Evolutionary conservation across 2,797 vertebrate species (phyloP), one percentile per base, ranked within the genome.

Genomic region (Sebastes itinus): DNA sequence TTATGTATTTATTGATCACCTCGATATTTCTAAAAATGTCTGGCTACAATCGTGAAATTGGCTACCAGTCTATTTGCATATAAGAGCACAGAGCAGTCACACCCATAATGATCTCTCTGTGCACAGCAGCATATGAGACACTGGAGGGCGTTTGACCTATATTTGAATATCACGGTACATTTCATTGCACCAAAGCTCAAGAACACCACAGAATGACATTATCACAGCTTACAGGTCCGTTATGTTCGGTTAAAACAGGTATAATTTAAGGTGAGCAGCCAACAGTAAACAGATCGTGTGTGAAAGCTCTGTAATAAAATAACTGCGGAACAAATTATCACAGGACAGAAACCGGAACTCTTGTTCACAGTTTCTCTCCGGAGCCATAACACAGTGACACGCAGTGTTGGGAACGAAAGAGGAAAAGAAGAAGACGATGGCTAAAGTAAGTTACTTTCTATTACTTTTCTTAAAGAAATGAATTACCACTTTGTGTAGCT

Each of bases 321-420:
- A 5, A 11, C 9, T 3, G 27, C 69, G 65, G 69, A 86, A 86
- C 81, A 18, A 5, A 18, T 13, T 49, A 4, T 27, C 5, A 4
- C 30, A 4, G 58, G n/a, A n/a, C n/a, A n/a, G n/a, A n/a, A 69
- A 58, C 9, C 20, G 83, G 88, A 79, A 82, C 77, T 8, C 13
- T 42, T 3, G 12, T 2, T 23, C 10, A 7, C 30, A 13, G 87
- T 92, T 94, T 87, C 83, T 38, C 12, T 16, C 83, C 95, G 95
- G 94, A 94, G 6, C 60, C 83, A 95, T 92, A 94, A 96, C 46
- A 95, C 22, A 82, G 91, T 76, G n/a, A 84, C 87, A 90, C 93
- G 0, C 1, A 3, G 1, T 9, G 1, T 59, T 1, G 3, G 16
- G 27, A 20, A 38, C 12, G 12, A 6, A 71, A 46, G 86, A 78